phyloP scores from a whole-genome alignment of 2,113 vertebrate genomes.

The Bolborhynchus lineola region DNA sequence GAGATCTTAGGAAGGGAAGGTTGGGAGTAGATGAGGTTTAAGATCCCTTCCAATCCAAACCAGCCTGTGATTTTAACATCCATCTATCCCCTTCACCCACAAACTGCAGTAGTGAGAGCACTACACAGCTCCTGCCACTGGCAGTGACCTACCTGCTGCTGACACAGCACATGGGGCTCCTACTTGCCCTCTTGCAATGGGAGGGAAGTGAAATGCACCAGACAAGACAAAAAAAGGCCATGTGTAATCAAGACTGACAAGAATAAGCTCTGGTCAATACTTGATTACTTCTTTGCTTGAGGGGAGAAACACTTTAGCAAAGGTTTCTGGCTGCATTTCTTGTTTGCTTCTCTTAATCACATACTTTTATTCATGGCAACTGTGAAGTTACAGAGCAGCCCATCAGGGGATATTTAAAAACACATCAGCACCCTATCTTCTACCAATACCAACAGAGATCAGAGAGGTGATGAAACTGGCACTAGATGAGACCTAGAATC shows the following conservation, averaged over 20 bases:
- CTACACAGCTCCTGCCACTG: not conserved
- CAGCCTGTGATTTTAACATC: not conserved
- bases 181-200: not conserved
- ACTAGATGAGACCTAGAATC: not conserved
- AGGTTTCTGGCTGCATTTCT: not conserved
- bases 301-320: not conserved
- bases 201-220: not conserved
- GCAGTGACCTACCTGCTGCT: not conserved
- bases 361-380: not conserved
- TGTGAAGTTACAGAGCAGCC: not conserved
- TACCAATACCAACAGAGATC: not conserved
- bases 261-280: not conserved
- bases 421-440: not conserved
- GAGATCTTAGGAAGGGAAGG: not conserved
- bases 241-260: not conserved
- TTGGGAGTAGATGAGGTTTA: not conserved
- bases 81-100: not conserved
- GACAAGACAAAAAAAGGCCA: not conserved
- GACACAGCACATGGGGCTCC: accelerated
- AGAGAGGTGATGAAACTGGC: not conserved
- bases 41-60: not conserved
- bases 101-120: too few species aligned
- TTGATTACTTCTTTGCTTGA: conserved; percentile 10
- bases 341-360: not conserved
- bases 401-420: not conserved